phyloP scores from a whole-genome alignment of 2,797 vertebrate genomes.

The Botia kubotai region DNA sequence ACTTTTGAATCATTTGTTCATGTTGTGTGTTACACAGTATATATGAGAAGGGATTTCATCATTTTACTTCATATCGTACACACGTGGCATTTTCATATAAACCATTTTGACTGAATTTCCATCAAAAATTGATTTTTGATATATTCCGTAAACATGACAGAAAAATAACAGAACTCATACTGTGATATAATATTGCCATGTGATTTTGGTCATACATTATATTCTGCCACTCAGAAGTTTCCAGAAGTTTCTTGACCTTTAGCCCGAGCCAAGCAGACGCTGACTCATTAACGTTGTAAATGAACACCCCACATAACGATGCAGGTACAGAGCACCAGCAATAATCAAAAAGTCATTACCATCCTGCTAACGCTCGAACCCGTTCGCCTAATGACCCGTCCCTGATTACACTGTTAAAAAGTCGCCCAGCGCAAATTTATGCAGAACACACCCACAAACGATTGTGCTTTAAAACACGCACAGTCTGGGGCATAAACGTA shows the following conservation, averaged over 20 bases:
- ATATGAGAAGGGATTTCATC: too few relatives aligned
- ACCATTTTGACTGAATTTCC: too few relatives aligned
- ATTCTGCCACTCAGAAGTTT: constrained; percentile 2
- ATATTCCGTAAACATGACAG: too few relatives aligned
- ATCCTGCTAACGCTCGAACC: constrained; percentile 25
- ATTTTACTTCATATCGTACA: too few relatives aligned
- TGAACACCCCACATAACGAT: constrained; percentile 50
- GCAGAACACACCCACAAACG: constrained; percentile 44
- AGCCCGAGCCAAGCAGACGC: constrained; percentile 17
- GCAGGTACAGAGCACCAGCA: constrained; percentile 50
- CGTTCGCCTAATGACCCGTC: constrained; percentile 56
- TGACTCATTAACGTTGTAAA: constrained; percentile 54
- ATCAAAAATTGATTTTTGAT: too few relatives aligned
- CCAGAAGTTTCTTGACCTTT: constrained; percentile 43
- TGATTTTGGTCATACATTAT: not conserved
- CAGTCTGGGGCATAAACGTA: constrained; percentile 8
- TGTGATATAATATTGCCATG: not conserved
- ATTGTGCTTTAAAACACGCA: constrained; percentile 23
- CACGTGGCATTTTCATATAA: too few relatives aligned
- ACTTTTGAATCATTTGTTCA: too few relatives aligned
- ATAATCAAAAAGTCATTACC: constrained; percentile 63
- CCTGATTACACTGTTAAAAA: constrained; percentile 56
- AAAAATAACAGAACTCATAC: not conserved
- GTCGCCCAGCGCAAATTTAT: constrained; percentile 16
- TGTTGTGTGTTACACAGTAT: too few relatives aligned